Base-by-base conservation (phyloP, 2,113 vertebrate genomes). In the Leucoraja erinaceus region DNA sequence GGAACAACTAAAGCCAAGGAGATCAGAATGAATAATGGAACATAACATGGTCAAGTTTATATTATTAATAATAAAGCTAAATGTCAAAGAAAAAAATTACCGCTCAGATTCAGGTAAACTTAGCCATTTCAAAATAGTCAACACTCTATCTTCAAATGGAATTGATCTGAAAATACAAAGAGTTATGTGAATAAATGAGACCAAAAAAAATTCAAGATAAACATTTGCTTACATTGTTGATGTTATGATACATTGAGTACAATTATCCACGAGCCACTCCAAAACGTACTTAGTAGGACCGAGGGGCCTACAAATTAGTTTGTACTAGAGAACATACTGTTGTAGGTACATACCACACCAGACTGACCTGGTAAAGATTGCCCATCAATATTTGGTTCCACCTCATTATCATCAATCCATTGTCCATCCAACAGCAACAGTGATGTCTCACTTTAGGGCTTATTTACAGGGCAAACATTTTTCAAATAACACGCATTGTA, bases 71-170 rank as follows among this genome's bases (percentile, higher is more conserved):
- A n/a, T n/a, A 88, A 70, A 16, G 38, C 3, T 91, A 20, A 91
- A 1, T 9, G 72, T 47, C 47, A 54, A 68, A 20, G 33, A 68
- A 70, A 84, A 59, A 14, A 16, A 90, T 94, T 96, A 97, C 97
- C 97, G 96, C 70, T 96, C 28, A 93, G 94, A 33, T 18, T 95
- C 94, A 92, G 94, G 92, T 14, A 96, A 93, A 94, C 96, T 97
- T 93, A 97, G 93, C 97, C 97, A 97, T 5, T 95, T 84, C 90
- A 97, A 68, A 93, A 97, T 0, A 31, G 93, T 93, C 77, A 92
- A 94, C 93, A 97, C 94, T 93, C 97, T 97, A 28, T 94, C 1
- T 94, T 96, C 95, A 93, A 94, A 96, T 4, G 74, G 0, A 91
- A 96, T 0, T 0, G 94, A 95, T 2, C 97, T 97, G 88, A 4